phyloP scores from a whole-genome alignment of 1,140 invertebrate species.

The Bicyclus anynana region DNA sequence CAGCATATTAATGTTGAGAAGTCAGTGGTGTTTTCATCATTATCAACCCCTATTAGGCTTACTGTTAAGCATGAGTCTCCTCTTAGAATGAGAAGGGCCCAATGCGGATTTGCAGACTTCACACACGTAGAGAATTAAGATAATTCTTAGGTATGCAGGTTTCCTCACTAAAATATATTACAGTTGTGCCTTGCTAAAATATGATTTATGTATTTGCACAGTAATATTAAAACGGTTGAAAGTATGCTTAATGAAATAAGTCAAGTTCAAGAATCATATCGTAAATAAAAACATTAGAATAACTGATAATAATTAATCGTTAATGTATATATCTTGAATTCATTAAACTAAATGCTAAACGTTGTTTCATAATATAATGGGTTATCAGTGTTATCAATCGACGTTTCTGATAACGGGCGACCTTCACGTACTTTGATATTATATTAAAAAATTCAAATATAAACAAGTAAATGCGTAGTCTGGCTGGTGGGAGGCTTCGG shows the following conservation, averaged over 20 bases:
- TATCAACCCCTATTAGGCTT: too few relatives aligned
- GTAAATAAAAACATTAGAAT: background rate
- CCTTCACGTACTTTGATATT: conserved; percentile 11
- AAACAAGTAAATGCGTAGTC: background rate
- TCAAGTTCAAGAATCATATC: background rate
- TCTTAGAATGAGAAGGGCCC: too few relatives aligned
- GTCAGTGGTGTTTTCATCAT: too few relatives aligned
- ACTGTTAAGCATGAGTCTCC: too few relatives aligned
- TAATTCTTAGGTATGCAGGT: too few relatives aligned
- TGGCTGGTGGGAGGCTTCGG: too few relatives aligned
- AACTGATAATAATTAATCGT: background rate
- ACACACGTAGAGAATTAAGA: too few relatives aligned
- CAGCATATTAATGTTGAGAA: too few relatives aligned
- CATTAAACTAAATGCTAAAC: background rate
- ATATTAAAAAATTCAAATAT: background rate
- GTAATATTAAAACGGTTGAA: background rate
- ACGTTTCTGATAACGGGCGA: conserved; percentile 7
- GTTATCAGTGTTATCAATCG: conserved; percentile 13
- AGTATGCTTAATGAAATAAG: too few relatives aligned
- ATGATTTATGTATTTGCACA: background rate
- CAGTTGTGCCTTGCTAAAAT: too few relatives aligned
- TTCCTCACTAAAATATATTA: too few relatives aligned
- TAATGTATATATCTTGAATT: background rate
- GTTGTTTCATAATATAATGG: conserved; percentile 4
- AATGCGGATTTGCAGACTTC: too few relatives aligned